These are phyloP conservation scores for Alfaro cultratus DNA, from an alignment of 2,797 vertebrate genomes.

Conservation along the genomic window DNA sequence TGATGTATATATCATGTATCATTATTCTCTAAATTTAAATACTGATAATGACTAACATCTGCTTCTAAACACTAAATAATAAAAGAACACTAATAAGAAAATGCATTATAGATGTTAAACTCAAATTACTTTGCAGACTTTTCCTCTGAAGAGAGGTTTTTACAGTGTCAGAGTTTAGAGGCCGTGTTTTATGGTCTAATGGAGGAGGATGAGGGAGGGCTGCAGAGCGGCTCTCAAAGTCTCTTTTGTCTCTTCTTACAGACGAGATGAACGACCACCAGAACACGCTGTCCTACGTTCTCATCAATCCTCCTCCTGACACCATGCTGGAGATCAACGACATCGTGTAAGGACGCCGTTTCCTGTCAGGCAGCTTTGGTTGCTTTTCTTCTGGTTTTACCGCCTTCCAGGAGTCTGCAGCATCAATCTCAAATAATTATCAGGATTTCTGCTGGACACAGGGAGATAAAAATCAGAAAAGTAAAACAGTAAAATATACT, in stretches of 20 bases:
- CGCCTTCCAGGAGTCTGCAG: not conserved
- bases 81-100: not conserved
- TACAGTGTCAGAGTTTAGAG: constrained; percentile 19
- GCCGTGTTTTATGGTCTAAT: constrained; percentile 40
- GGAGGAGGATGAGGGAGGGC: constrained; percentile 21
- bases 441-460: not conserved
- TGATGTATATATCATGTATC: not conserved
- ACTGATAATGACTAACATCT: not conserved
- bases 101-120: constrained; percentile 26
- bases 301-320: constrained; percentile 96
- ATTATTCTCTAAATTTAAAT: not conserved
- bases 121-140: not conserved
- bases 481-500: not conserved
- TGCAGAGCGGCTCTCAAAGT: constrained; percentile 43
- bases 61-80: not conserved
- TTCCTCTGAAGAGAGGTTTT: constrained; percentile 18
- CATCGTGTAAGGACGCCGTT: constrained; percentile 84
- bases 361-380: not conserved
- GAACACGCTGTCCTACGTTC: constrained; percentile 96
- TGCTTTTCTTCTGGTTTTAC: not conserved
- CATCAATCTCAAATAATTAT: not conserved
- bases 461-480: not conserved
- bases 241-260: constrained; percentile 70
- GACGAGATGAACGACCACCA: constrained; percentile 99
- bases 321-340: constrained; percentile 95